These are phyloP conservation scores for Halcyon badia DNA, from an alignment of 2,797 vertebrate species.

Conservation along the genomic window DNA sequence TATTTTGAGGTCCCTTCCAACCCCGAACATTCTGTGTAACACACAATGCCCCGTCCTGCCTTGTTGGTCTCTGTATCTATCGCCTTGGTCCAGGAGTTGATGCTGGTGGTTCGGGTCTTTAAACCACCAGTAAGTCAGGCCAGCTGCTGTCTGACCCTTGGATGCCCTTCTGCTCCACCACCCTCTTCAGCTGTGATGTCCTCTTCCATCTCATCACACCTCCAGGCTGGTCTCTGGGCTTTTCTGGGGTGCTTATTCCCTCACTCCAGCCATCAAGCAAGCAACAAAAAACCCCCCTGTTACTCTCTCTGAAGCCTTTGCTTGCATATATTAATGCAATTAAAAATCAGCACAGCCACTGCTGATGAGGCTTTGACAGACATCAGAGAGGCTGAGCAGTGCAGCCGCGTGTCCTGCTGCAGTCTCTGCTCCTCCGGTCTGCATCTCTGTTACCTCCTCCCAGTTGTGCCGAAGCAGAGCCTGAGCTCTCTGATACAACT, in stretches of 20 bases:
- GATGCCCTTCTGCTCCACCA: fast-evolving
- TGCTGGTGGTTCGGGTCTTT: background rate
- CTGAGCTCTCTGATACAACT: fast-evolving
- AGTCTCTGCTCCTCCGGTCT: background rate
- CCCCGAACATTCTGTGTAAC: too few species aligned
- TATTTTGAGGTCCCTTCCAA: too few species aligned
- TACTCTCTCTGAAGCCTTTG: background rate
- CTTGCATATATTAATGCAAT: background rate
- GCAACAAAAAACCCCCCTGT: background rate
- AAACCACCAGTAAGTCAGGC: background rate
- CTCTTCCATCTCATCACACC: background rate
- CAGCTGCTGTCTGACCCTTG: background rate
- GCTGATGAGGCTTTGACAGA: background rate
- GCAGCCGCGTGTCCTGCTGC: fast-evolving
- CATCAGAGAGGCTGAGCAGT: background rate
- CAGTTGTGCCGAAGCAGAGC: fast-evolving
- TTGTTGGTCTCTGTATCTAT: background rate
- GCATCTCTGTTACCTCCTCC: background rate
- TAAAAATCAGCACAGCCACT: fast-evolving
- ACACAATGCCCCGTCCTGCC: fast-evolving
- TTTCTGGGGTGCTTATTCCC: background rate
- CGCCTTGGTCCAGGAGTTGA: background rate
- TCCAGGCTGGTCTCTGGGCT: background rate
- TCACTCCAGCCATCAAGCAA: background rate
- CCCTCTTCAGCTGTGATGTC: background rate